Base-by-base conservation (phyloP, 1,140 invertebrate species). In the Trissolcus basalis region DNA sequence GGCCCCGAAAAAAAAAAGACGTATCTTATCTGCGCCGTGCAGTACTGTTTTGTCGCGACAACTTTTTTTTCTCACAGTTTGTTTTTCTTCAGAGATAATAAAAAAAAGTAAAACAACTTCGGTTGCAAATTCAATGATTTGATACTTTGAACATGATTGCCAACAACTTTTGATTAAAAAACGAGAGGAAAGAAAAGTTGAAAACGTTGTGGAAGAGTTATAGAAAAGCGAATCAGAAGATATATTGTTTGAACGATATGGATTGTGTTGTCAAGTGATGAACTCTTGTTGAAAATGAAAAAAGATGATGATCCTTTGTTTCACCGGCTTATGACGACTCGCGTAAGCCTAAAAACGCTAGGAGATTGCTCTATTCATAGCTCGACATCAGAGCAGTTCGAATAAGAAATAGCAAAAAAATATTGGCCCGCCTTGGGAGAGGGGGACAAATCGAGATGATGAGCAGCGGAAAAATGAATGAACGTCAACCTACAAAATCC, bases 241-340 rank as follows among this genome's bases (percentile, higher is more conserved):
- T 27, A n/a, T n/a, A 27, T 27, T 27, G 19, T 27, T 27, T 27
- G 19, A 27, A 27, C 19, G 19, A 27, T 27, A 27, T n/a, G n/a
- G 6, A 27, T 27, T 27, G 19, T 27, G 19, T 27, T 27, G 19
- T 15, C 4, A 54, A 35, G 11, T 12, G 6, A 41, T 39, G 50
- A 13, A 53, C 53, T 44, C 56, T 39, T 69, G 59, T 5, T 4
- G 35, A 35, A 19, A 54, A 32, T 13, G 43, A 50, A 69, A 61
- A 70, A 36, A 55, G 43, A 70, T 61, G 58, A 61, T 56, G 67
- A 69, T 69, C 50, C 51, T 70, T 70, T 70, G 58, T 70, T 56
- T 61, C 45, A 33, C 2, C 19, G 39, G 51, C 36, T 70, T 61
- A 70, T 63, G 39, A 61, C 16, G 61, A 39, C 33, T 47, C 11